Percentiles rank a stretch among this genome's conserved stretches.
Conservation (phyloP, 2,888 invertebrate genomes). For the Dasysyrphus albostriatus region DNA sequence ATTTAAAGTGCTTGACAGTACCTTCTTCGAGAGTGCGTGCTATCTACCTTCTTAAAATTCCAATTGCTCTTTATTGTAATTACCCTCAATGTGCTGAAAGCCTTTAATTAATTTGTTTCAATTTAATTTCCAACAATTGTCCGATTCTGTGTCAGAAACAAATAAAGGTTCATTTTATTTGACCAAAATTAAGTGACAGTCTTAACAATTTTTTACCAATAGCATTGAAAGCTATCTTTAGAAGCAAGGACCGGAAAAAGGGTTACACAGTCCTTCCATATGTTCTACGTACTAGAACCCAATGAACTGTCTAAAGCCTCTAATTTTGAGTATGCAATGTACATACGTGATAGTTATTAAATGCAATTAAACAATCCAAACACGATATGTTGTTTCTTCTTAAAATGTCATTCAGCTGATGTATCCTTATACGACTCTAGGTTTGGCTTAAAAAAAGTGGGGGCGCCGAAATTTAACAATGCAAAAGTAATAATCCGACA, state of each 20-base stretch:
- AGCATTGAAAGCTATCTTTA: neutral
- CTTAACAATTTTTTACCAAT: neutral
- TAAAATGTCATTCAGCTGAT: constrained; percentile 42
- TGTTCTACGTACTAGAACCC: constrained; percentile 17
- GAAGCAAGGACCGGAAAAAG: constrained; percentile 3
- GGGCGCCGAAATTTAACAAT: constrained; percentile 53
- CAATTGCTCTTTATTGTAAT: constrained; percentile 44
- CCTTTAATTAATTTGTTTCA: constrained; percentile 72
- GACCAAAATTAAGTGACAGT: constrained; percentile 16
- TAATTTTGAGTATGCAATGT: constrained; percentile 39
- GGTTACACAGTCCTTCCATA: constrained; percentile 44
- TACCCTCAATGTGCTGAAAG: constrained; percentile 54
- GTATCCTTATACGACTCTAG: constrained; percentile 22
- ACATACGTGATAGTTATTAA: constrained; percentile 48
- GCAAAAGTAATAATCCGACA: constrained; percentile 51
- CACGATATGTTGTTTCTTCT: constrained; percentile 39
- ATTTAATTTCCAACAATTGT: constrained; percentile 54
- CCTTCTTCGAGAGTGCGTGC: constrained; percentile 45
- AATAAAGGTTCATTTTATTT: constrained; percentile 21
- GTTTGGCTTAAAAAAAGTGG: constrained; percentile 15
- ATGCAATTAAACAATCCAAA: constrained; percentile 59
- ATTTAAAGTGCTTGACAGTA: neutral
- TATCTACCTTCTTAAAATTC: constrained; percentile 35
- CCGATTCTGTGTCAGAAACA: constrained; percentile 19
- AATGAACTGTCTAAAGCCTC: constrained; percentile 24